Percentiles rank a stretch among this genome's conserved stretches.
Conservation (phyloP, 1,140 invertebrate species). For the Drosophila nigrodunni region DNA sequence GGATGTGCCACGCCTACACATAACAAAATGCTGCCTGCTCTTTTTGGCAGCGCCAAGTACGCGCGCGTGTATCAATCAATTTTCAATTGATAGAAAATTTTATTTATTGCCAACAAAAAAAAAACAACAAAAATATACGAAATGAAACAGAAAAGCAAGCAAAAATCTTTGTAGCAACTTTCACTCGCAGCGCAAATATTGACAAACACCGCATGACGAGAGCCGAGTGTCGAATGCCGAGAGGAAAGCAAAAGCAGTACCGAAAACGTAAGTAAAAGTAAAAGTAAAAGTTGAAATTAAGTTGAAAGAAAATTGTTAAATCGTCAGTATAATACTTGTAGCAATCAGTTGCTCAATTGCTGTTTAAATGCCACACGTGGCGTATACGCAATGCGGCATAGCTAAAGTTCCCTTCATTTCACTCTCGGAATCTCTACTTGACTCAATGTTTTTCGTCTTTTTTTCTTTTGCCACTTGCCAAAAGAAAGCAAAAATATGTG, state of each 20-base stretch:
- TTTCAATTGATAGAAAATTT: constrained; percentile 80
- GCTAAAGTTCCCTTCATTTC: neutral
- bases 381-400: constrained; percentile 67
- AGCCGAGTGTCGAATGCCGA: neutral
- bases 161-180: constrained; percentile 36
- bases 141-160: constrained; percentile 25
- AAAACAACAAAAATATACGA: constrained; percentile 28
- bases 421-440: constrained; percentile 1
- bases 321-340: constrained; percentile 54
- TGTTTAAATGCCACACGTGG: constrained; percentile 62
- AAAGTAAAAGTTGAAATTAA: constrained; percentile 63
- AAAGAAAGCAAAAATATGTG: neutral
- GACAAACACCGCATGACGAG: constrained; percentile 51
- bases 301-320: constrained; percentile 72
- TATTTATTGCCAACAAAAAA: constrained; percentile 68
- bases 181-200: constrained; percentile 53
- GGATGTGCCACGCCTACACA: constrained; percentile 7
- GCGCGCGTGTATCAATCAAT: constrained; percentile 79
- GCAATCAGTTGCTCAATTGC: constrained; percentile 41
- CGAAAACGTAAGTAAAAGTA: neutral
- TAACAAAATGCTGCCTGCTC: constrained; percentile 7
- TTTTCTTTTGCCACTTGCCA: constrained; percentile 15
- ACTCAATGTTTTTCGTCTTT: neutral
- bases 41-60: constrained; percentile 26
- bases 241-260: neutral